Conservation (phyloP, 2,797 vertebrate species). For the Arnoldichthys spilopterus region DNA sequence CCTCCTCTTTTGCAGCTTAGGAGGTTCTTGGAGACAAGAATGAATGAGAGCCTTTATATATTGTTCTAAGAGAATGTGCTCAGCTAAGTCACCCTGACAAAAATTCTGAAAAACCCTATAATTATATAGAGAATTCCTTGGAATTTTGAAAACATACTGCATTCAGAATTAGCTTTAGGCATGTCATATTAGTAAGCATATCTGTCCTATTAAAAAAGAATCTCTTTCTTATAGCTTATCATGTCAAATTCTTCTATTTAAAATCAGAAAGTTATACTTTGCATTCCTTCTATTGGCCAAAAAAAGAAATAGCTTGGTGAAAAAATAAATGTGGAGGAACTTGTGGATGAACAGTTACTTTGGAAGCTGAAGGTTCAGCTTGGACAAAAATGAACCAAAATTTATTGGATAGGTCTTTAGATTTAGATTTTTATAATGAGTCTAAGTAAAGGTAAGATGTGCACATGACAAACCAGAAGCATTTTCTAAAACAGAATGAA, state of each 20-base stretch:
- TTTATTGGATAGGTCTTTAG: no score
- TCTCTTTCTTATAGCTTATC: neutral
- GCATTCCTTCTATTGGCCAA: neutral
- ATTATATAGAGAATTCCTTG: neutral
- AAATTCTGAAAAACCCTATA: neutral
- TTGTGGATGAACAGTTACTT: no score
- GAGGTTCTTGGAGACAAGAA: slow-evolving; percentile 8
- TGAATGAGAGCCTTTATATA: slow-evolving; percentile 51
- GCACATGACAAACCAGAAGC: no score
- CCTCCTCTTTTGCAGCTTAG: slow-evolving; percentile 25
- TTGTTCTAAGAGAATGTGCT: slow-evolving; percentile 9
- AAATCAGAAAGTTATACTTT: neutral
- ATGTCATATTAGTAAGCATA: neutral
- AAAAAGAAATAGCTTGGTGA: neutral
- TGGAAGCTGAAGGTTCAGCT: no score
- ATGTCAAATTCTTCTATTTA: neutral
- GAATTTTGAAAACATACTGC: neutral
- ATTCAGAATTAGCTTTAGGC: neutral
- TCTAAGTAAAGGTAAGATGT: no score
- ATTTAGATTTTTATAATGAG: no score
- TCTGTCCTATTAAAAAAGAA: neutral
- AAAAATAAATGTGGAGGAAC: no score
- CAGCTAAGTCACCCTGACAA: slow-evolving; percentile 1
- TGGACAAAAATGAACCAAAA: no score
- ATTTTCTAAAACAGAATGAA: no score